phyloP scores from a whole-genome alignment of 2,113 vertebrate genomes.

The Cephalopholis sonnerati region DNA sequence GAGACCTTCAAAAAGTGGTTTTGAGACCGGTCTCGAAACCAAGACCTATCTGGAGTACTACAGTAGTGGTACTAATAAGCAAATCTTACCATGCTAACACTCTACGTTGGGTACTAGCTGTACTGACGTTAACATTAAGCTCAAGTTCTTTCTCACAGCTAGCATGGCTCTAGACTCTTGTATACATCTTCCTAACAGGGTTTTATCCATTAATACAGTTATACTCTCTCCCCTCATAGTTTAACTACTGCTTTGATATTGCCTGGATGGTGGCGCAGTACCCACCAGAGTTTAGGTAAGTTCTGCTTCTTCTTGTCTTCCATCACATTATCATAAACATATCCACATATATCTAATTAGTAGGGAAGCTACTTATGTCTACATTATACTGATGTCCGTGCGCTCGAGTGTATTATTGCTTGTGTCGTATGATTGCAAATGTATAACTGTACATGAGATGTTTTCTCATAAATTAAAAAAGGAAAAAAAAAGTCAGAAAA shows the following conservation, averaged over 20 bases:
- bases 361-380: background rate
- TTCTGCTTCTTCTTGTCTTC: background rate
- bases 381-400: background rate
- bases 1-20: no score
- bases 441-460: background rate
- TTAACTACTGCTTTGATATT: conserved; percentile 98
- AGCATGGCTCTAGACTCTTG: background rate
- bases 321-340: background rate
- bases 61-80: no score
- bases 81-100: no score
- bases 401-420: background rate
- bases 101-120: no score
- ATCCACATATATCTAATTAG: background rate
- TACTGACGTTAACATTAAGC: background rate
- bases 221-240: conserved; percentile 81
- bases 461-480: conserved; percentile 9
- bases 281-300: conserved; percentile 92
- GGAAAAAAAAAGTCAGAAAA: background rate
- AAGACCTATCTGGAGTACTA: no score
- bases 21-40: no score
- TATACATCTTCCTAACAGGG: background rate
- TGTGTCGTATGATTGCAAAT: background rate
- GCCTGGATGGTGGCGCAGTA: conserved; percentile 94
- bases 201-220: background rate
- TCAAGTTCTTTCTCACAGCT: background rate